Conservation (phyloP, 2,797 vertebrate genomes). For the Rhabdophis nuchalis region DNA sequence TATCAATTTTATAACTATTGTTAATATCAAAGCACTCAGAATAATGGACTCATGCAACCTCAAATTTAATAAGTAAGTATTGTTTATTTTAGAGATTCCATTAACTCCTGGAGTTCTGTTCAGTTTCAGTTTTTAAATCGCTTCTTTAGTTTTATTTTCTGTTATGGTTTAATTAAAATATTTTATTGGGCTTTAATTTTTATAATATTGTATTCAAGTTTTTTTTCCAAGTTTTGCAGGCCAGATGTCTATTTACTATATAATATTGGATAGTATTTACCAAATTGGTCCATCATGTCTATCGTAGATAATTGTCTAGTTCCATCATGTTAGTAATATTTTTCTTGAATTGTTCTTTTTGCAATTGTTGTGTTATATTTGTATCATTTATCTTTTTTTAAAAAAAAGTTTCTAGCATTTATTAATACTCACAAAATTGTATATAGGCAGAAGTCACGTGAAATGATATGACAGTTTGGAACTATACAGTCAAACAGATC, state of each 20-base stretch:
- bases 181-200: neutral
- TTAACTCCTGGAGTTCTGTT: neutral
- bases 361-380: neutral
- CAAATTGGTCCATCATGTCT: neutral
- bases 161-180: neutral
- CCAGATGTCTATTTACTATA: neutral
- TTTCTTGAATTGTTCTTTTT: neutral
- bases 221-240: neutral
- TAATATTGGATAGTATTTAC: neutral
- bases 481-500: neutral
- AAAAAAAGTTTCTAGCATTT: neutral
- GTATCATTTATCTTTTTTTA: neutral
- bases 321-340: neutral
- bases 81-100: neutral
- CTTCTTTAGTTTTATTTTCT: neutral
- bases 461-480: neutral
- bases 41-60: neutral
- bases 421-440: neutral
- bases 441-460: neutral
- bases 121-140: neutral
- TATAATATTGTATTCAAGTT: neutral
- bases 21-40: neutral
- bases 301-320: neutral
- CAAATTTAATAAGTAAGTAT: neutral
- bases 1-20: neutral